Percentiles rank a stretch among this genome's conserved stretches.
These are phyloP conservation scores for Stercorarius parasiticus DNA, from an alignment of 2,113 vertebrate genomes.

Conservation along the genomic window DNA sequence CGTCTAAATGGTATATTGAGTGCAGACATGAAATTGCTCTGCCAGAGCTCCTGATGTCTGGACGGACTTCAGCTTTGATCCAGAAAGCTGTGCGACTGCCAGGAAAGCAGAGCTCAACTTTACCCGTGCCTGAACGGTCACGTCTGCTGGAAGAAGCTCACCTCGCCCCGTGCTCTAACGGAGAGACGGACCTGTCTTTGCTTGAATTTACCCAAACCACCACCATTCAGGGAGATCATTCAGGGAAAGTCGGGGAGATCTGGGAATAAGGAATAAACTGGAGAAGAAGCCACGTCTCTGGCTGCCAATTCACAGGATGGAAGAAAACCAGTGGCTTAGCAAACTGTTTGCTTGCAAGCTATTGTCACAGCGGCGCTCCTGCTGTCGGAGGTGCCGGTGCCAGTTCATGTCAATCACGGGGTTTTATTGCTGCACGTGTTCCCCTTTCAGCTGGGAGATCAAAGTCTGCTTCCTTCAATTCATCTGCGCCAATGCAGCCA, in stretches of 20 bases:
- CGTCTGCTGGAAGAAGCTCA: neutral
- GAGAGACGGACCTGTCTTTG: neutral
- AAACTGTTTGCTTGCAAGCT: neutral
- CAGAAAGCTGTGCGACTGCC: neutral
- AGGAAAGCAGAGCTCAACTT: neutral
- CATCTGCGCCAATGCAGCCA: neutral
- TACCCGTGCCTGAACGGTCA: rapidly evolving
- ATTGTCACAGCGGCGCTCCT: neutral
- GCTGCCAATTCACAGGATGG: neutral
- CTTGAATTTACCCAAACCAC: neutral
- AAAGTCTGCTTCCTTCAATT: neutral
- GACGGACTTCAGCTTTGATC: neutral
- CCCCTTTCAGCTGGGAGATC: neutral
- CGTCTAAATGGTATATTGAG: neutral
- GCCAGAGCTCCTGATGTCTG: neutral
- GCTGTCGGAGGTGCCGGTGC: neutral
- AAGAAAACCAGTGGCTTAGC: neutral
- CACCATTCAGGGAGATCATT: rapidly evolving
- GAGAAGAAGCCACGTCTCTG: neutral
- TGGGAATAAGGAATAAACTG: neutral
- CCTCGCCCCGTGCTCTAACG: neutral
- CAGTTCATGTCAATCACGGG: neutral
- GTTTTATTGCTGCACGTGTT: neutral
- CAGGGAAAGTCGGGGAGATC: neutral
- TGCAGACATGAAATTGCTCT: neutral